phyloP scores from a whole-genome alignment of 37 sponge, comb jelly and placozoan species.

The Aphrocallistes beatrix region DNA sequence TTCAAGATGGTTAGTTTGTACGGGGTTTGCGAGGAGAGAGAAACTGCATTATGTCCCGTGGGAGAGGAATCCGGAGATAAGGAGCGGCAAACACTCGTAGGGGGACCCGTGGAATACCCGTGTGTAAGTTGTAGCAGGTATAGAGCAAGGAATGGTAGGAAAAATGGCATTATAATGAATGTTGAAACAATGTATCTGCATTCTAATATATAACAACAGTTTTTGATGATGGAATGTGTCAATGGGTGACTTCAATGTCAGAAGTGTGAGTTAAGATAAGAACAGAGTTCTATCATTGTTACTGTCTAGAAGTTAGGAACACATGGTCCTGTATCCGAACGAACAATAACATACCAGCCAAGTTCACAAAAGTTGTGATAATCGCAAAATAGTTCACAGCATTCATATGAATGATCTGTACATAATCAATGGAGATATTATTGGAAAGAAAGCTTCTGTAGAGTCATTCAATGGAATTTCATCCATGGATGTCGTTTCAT shows the following conservation, averaged over 20 bases:
- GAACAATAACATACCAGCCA: too few relatives aligned
- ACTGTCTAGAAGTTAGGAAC: background rate
- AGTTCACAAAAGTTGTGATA: too few relatives aligned
- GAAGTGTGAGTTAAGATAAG: background rate
- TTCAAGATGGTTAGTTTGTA: background rate
- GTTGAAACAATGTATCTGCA: too few relatives aligned
- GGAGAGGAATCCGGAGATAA: background rate
- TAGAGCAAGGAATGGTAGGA: background rate
- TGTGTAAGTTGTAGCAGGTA: background rate
- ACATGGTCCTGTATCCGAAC: background rate
- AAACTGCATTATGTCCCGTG: background rate
- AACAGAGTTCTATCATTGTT: background rate
- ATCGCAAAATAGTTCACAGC: too few relatives aligned
- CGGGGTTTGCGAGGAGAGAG: background rate
- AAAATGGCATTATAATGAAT: background rate
- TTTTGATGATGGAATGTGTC: background rate
- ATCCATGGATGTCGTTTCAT: too few relatives aligned
- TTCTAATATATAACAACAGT: too few relatives aligned
- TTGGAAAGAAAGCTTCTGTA: too few relatives aligned
- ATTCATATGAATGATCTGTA: too few relatives aligned
- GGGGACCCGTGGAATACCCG: background rate
- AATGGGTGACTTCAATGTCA: background rate
- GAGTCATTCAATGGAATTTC: too few relatives aligned
- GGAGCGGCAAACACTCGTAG: background rate
- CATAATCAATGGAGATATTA: too few relatives aligned